Base-by-base conservation (phyloP, 1,140 invertebrate species). In the Mamestra configurata region DNA sequence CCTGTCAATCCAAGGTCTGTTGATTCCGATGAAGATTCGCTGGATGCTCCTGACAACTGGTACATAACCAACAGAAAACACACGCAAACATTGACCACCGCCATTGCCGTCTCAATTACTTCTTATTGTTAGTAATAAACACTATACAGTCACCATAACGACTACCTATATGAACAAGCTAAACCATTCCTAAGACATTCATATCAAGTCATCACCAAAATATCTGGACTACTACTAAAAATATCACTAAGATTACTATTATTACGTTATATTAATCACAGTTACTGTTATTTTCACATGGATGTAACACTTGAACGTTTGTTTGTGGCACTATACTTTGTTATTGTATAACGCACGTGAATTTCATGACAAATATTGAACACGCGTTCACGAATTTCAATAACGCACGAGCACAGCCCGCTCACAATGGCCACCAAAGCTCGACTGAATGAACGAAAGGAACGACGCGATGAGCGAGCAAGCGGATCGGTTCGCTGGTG, bases 31-130 rank as follows among this genome's bases (percentile, higher is more conserved):
- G 91, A 92, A 10, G 87, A 83, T 46, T 93, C 91, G 75, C 88
- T 89, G 37, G 89, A 89, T 55, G 83, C 92, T 55, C 84, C 82
- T n/a, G 91, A 89, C 24, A 93, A 83, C 79, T 92, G 91, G 84
- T 92, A 93, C 79, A 94, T 82, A 73, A 94, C 79, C 68, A 94
- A 86, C 78, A 93, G 84, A 72, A 94, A 87, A 85, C 90, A 93
- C 86, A 94, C 77, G 88, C 90, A 88, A 88, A 92, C 90, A 91
- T 94, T 93, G 88, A 91, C 82, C 70, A 88, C 86, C 77, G 92
- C 92, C 93, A 94, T 94, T 75, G 79, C 86, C 83, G 77, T 88
- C 79, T 86, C 86, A 91, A 93, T 91, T 91, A 90, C 79, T 84
- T 90, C 87, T 80, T 89, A 89, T 88, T 86, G 77, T 75, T 83